Percentiles rank a stretch among this genome's conserved stretches.
Evolutionary conservation across 2,797 vertebrate genomes (phyloP).

Genomic region (Halcyon leucocephala): DNA sequence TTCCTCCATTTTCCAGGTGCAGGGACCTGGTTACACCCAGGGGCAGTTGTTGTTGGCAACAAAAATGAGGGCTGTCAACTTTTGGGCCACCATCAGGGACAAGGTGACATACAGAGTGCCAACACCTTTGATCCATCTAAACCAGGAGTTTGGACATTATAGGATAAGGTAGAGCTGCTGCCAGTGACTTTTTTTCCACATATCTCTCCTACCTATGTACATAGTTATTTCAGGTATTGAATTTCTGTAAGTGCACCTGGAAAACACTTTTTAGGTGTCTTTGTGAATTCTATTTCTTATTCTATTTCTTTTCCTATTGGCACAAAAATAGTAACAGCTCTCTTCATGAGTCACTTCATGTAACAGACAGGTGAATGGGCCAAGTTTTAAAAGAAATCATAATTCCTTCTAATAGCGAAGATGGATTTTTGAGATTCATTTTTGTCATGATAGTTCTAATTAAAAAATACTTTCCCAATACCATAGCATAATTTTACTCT

Average conservation of each 20-base stretch:
- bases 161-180: not conserved
- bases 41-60: fast-evolving
- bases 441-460: not conserved
- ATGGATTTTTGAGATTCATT: not conserved
- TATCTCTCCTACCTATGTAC: not conserved
- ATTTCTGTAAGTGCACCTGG: not conserved
- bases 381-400: not conserved
- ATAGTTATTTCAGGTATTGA: not conserved
- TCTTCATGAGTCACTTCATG: not conserved
- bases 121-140: fast-evolving
- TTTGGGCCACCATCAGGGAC: not conserved
- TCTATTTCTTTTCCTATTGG: not conserved
- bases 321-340: not conserved
- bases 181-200: not conserved
- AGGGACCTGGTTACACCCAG: too few relatives aligned
- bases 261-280: not conserved
- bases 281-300: not conserved
- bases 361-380: not conserved
- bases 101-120: not conserved
- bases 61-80: not conserved
- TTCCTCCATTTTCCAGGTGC: not conserved
- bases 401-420: not conserved
- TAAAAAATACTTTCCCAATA: not conserved
- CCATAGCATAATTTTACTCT: not conserved
- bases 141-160: not conserved